Conservation (phyloP, 2,113 vertebrate species). For the Cranoglanis bouderius region DNA sequence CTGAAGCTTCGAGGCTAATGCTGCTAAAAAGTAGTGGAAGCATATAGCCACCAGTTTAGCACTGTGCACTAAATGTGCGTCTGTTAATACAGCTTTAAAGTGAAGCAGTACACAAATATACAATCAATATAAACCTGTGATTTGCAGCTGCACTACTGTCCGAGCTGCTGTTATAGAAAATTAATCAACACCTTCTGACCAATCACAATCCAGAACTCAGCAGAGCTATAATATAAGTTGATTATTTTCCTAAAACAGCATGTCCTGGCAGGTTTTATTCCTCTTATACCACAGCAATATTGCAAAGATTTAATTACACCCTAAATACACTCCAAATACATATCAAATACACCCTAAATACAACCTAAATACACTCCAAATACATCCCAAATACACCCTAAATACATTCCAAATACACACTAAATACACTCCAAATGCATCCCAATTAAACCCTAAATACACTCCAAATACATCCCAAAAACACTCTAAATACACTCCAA, state of each 20-base stretch:
- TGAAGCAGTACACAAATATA: neutral
- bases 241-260: too few species aligned
- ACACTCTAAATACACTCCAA: too few species aligned
- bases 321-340: too few species aligned
- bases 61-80: neutral
- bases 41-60: neutral
- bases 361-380: too few species aligned
- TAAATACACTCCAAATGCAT: too few species aligned
- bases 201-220: neutral
- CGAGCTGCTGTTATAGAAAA: neutral
- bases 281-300: neutral
- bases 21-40: neutral
- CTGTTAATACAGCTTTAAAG: neutral
- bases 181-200: neutral
- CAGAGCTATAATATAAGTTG: neutral
- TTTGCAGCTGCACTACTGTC: neutral
- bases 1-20: neutral
- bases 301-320: neutral
- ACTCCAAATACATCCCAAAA: too few species aligned
- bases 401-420: too few species aligned
- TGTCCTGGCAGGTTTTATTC: too few species aligned
- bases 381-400: too few species aligned
- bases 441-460: too few species aligned
- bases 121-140: neutral
- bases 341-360: too few species aligned